Evolutionary conservation across 2,113 vertebrate species (phyloP).

Genomic region (Ptilorrhoa leucosticta): DNA sequence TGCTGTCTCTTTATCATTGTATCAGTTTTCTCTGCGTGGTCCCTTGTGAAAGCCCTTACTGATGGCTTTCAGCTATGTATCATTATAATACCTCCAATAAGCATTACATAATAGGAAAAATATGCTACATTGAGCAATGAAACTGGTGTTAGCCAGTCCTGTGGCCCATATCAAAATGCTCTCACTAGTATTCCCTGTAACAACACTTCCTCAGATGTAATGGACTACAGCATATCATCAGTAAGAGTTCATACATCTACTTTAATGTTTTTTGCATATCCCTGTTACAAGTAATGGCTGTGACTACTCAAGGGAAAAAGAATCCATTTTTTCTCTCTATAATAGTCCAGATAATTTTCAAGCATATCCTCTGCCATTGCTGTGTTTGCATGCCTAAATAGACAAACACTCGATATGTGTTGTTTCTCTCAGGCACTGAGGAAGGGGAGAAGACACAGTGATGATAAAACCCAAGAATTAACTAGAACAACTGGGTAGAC

Average conservation of each 20-base stretch:
- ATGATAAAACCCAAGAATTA: background rate
- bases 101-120: constrained; percentile 41
- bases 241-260: constrained; percentile 5
- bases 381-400: background rate
- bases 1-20: constrained; percentile 39
- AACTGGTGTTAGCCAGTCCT: constrained; percentile 1
- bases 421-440: background rate
- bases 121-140: constrained; percentile 15
- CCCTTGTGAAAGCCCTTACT: constrained; percentile 22
- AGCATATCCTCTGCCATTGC: background rate
- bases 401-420: background rate
- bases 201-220: constrained; percentile 40
- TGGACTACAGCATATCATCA: background rate
- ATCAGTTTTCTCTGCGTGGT: background rate
- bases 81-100: constrained; percentile 21
- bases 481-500: background rate
- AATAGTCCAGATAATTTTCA: background rate
- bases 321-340: background rate
- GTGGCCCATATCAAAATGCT: constrained; percentile 18
- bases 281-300: background rate
- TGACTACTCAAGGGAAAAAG: background rate
- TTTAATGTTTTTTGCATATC: constrained; percentile 43
- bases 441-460: background rate
- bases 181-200: background rate
- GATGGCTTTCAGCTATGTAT: constrained; percentile 46